phyloP scores from a whole-genome alignment of 2,797 vertebrate genomes.

The Phoxinus dragarum region DNA sequence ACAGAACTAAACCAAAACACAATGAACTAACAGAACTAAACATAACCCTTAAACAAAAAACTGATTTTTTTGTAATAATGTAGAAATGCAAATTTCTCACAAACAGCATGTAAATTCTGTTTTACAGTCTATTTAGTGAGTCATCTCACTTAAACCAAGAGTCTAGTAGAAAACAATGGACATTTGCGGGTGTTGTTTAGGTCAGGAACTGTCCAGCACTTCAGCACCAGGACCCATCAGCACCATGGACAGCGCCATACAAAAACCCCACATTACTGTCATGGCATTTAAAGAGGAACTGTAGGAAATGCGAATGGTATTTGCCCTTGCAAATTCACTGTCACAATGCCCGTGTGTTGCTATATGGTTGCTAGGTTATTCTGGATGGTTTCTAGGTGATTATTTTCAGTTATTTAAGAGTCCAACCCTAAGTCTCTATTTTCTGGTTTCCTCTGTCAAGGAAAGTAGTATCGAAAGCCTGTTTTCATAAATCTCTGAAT shows the following conservation, averaged over 20 bases:
- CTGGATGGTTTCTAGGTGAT: neutral
- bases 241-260: constrained; percentile 40
- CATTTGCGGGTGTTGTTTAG: neutral
- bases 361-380: neutral
- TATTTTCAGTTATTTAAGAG: neutral
- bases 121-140: neutral
- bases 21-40: neutral
- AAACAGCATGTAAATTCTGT: neutral
- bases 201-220: constrained; percentile 33
- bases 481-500: neutral
- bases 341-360: neutral
- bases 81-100: neutral
- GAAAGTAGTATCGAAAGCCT: neutral
- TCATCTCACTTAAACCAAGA: neutral
- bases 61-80: neutral
- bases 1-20: neutral
- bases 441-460: neutral
- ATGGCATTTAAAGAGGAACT: no score
- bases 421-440: neutral
- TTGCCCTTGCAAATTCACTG: neutral
- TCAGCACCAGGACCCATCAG: constrained; percentile 17
- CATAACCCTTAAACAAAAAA: neutral
- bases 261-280: neutral
- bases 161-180: neutral
- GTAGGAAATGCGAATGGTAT: neutral